Base-by-base conservation (phyloP, 2,113 vertebrate species). In the Stigmatopora argus region DNA sequence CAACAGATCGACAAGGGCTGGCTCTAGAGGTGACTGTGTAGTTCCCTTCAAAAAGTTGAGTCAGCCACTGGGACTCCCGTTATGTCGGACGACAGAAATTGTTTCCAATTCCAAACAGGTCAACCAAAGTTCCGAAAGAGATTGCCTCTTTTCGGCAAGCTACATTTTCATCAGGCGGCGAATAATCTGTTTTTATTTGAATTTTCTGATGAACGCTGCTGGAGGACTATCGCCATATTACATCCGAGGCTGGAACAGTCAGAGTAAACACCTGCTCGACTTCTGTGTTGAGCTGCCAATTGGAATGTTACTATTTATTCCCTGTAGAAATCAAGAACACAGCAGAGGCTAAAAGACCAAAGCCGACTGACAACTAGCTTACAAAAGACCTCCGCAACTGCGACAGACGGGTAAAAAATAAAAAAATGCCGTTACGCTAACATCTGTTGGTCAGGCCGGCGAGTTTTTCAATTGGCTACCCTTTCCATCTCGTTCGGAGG, bases 261-360 rank as follows among this genome's bases (percentile, higher is more conserved):
- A 56, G 60, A 18, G 44, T 67, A 74, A 79, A 79, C 64, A 67
- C 59, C 73, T 78, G 0, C 2, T 71, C 74, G 78, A 64, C 67
- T 70, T n/a, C 26, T 62, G 57, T 62, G 63, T 3, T 17, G 35
- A 78, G 53, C 71, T 78, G 84, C 79, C 82, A 81, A 77, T 75
- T 69, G 45, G 18, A 56, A 35, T 53, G 51, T 53, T 66, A 52
- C 56, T 66, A 76, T 75, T 66, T 31, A 70, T 70, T 83, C 84
- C 82, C 75, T 21, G 49, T 19, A 78, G 75, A 72, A 75, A 75
- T 79, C 68, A 77, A 74, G 34, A 62, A 60, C 73, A 70, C 66
- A 71, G 67, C 73, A 63, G 35, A 60, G 72, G 77, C 75, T 75
- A 75, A 70, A 78, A 31, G 62, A 73, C 64, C 58, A n/a, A 58